These are phyloP conservation scores for Coregonus clupeaformis DNA, from an alignment of 2,113 vertebrate species.

Conservation along the genomic window DNA sequence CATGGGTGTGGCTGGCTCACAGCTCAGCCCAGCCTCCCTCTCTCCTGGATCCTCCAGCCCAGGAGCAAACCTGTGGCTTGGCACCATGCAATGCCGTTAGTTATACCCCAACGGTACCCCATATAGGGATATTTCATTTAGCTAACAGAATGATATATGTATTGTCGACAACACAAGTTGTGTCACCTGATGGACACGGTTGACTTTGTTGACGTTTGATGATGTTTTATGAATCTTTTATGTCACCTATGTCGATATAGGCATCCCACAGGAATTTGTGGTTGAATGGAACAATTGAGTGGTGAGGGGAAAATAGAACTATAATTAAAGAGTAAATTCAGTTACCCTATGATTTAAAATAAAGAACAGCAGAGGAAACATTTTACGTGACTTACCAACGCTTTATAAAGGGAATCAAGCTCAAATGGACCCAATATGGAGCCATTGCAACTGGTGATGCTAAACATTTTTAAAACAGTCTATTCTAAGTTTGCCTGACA, in stretches of 20 bases:
- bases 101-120: slow-evolving; percentile 75
- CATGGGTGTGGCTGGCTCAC: slow-evolving; percentile 44
- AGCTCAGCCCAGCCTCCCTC: slow-evolving; percentile 10
- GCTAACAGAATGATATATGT: slow-evolving; percentile 78
- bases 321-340: neutral
- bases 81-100: slow-evolving; percentile 66
- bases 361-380: neutral
- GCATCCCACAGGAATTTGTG: neutral
- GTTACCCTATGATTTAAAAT: neutral
- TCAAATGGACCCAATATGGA: too few species aligned
- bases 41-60: slow-evolving; percentile 55
- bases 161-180: slow-evolving; percentile 57
- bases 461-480: neutral
- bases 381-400: too few species aligned
- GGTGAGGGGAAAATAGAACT: neutral
- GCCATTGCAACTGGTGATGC: neutral
- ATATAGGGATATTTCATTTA: slow-evolving; percentile 77
- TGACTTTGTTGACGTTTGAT: slow-evolving; percentile 62
- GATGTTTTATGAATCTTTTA: too few species aligned
- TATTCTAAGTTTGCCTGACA: neutral
- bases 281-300: slow-evolving; percentile 7
- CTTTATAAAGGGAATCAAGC: too few species aligned
- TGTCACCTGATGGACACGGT: slow-evolving; percentile 53
- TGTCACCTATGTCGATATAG: too few species aligned
- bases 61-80: slow-evolving; percentile 82